A percentile compares a stretch with the other conserved stretches of the same genome.
phyloP scores from a whole-genome alignment of 1,140 invertebrate genomes.

The Agrilus planipennis region DNA sequence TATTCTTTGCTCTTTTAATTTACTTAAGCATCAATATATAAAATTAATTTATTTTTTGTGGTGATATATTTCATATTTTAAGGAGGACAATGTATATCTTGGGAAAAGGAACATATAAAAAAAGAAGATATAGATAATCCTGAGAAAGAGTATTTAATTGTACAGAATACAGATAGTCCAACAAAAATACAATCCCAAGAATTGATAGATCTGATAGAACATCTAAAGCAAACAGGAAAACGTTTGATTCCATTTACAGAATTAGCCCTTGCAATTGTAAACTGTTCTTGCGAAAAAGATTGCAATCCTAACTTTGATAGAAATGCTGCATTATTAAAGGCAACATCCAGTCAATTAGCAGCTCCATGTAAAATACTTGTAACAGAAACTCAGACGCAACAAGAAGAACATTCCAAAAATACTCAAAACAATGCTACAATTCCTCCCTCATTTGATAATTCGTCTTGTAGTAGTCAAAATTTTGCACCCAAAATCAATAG shows the following conservation, averaged over 20 bases:
- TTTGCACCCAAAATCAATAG: background rate
- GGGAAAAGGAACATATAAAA: conserved; percentile 12
- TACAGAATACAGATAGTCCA: conserved; percentile 10
- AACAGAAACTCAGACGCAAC: conserved; percentile 4
- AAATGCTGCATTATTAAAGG: conserved; percentile 11
- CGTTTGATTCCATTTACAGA: conserved; percentile 36
- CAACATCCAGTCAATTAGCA: background rate
- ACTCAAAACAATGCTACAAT: background rate
- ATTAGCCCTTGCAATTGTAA: conserved; percentile 37
- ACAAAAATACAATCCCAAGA: background rate
- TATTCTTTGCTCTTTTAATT: no score
- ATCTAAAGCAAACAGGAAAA: conserved; percentile 21
- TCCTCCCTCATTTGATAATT: background rate
- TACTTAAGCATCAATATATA: no score
- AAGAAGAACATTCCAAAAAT: conserved; percentile 1
- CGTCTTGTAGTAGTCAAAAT: background rate
- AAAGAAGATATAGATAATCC: conserved; percentile 9
- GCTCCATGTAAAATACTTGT: conserved; percentile 5
- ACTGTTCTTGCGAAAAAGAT: conserved; percentile 35
- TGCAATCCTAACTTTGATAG: conserved; percentile 35
- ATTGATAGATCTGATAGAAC: conserved; percentile 12
- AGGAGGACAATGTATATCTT: conserved; percentile 15
- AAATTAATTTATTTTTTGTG: no score
- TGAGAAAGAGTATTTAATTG: conserved; percentile 13
- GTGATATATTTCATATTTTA: conserved; percentile 5